These are phyloP conservation scores for Crocuta crocuta DNA, from an alignment of 2,113 vertebrate species.

Conservation along the genomic window DNA sequence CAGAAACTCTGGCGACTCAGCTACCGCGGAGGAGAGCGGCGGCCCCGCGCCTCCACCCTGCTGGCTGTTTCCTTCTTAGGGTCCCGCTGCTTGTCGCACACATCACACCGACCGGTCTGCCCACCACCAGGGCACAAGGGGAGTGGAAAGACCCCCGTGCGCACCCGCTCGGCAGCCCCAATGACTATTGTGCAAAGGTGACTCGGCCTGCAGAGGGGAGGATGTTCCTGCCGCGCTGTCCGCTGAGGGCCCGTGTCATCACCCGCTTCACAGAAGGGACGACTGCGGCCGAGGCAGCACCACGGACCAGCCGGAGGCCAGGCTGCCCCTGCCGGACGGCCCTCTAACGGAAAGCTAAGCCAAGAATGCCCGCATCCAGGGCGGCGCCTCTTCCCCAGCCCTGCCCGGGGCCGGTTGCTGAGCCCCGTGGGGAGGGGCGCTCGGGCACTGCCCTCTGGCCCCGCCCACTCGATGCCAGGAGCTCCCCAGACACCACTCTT, in stretches of 20 bases:
- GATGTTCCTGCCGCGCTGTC: background rate
- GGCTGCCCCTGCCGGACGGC: no score
- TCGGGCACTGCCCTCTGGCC: no score
- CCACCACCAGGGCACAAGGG: fast-evolving
- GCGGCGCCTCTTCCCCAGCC: background rate
- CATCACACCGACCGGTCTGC: background rate
- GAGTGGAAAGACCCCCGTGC: background rate
- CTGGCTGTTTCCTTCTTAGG: background rate
- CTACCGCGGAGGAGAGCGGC: fast-evolving
- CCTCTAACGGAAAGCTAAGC: background rate
- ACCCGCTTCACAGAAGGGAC: background rate
- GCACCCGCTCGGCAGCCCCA: fast-evolving
- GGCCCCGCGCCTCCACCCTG: background rate
- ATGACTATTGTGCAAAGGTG: background rate
- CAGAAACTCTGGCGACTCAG: background rate
- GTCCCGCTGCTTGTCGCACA: background rate
- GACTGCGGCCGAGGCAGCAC: background rate
- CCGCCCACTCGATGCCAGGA: background rate
- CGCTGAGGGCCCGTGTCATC: background rate
- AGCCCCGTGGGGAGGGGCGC: background rate
- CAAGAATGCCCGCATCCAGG: no score
- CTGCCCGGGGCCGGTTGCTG: background rate
- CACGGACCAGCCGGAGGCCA: background rate
- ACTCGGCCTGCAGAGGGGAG: background rate
- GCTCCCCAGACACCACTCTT: background rate